phyloP scores from a whole-genome alignment of 2,797 vertebrate species.

The Threskiornis aethiopicus region DNA sequence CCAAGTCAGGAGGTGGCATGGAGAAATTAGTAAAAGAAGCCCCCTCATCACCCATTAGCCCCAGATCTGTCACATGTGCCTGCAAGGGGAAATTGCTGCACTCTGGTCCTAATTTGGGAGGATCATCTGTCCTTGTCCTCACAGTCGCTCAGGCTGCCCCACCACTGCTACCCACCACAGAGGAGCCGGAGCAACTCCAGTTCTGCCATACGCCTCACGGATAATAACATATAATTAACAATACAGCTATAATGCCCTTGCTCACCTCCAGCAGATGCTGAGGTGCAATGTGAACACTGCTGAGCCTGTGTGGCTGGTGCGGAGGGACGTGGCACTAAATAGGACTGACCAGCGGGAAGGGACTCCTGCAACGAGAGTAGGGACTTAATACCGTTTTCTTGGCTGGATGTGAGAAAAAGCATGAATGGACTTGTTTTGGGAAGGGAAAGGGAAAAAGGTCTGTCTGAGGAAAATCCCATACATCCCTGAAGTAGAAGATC shows the following conservation, averaged over 20 bases:
- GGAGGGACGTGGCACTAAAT: neutral
- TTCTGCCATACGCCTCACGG: neutral
- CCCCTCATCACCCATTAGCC: neutral
- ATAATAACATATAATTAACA: neutral
- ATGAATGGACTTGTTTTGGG: neutral
- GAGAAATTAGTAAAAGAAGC: neutral
- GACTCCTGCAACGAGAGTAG: neutral
- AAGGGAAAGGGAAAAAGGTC: neutral
- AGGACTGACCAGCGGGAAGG: neutral
- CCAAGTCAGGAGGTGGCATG: neutral
- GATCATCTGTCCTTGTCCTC: neutral
- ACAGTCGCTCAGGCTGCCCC: neutral
- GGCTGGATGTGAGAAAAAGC: neutral
- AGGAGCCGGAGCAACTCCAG: neutral
- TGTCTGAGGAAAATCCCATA: neutral
- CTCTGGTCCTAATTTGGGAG: neutral
- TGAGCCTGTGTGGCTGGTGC: neutral
- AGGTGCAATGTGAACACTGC: neutral
- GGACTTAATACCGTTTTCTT: neutral
- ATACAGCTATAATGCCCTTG: neutral
- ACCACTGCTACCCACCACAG: neutral
- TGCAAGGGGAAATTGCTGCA: neutral
- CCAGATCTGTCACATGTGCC: neutral
- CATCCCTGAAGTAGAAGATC: neutral
- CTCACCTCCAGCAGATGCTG: neutral